Evolutionary conservation across 2,888 invertebrate species (phyloP), one percentile per base, ranked within the genome.

Genomic region (Nomada fucata): DNA sequence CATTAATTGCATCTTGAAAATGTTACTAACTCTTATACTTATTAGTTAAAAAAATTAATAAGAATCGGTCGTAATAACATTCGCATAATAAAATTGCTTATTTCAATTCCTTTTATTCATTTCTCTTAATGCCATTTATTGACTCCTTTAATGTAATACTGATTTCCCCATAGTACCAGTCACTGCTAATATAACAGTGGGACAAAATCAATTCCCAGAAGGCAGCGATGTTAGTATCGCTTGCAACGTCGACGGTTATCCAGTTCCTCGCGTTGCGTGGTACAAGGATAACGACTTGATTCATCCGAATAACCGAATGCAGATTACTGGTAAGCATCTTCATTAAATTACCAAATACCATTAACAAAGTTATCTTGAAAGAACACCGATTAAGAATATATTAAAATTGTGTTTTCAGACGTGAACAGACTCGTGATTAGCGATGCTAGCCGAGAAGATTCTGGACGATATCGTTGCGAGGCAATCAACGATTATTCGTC

Each of bases 391-490:
- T 18, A 26, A 55, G 11, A 15, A 70, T 57, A 42, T 47, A 36
- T 52, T 52, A 29, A n/a, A 70, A 78, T 82, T 81, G 73, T 63
- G 15, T 71, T 64, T 71, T 36, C 93, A 96, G 96, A 96, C 83
- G 95, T 96, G 64, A 95, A 96, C 90, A 96, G 97, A 18, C 94
- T 98, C 89, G 94, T 96, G 36, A 96, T 99, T 70, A 92, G 94
- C 47, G 94, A 95, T 70, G 96, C 96, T 18, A 95, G 95, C 57
- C 93, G 94, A 67, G 94, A 94, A 47, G 98, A 99, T 94, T 95
- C 97, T 61, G 98, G 98, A 57, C 94, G 94, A 84, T 99, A 99
- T 94, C 95, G 96, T 68, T 99, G 98, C 93, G 96, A 96, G 91
- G 98, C 98, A 2, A 94, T 95, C 86, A 98, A 98, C 94, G 94